Conservation (phyloP, 2,113 vertebrate genomes). For the Bostrychus sinensis region DNA sequence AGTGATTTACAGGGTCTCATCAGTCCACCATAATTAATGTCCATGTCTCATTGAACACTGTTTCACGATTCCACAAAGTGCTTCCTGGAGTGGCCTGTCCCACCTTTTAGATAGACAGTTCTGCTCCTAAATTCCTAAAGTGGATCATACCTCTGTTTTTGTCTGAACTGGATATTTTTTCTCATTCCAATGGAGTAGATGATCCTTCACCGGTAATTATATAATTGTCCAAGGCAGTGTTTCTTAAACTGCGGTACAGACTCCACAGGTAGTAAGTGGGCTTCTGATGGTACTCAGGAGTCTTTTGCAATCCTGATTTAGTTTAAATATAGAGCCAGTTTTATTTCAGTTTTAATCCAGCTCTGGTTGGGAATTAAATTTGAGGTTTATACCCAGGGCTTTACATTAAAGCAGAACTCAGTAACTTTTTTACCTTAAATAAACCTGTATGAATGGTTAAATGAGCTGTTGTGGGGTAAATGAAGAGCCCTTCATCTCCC, state of each 20-base stretch:
- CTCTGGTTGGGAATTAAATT: too few relatives aligned
- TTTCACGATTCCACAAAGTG: slow-evolving; percentile 69
- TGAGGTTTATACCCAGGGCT: too few relatives aligned
- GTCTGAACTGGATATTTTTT: neutral
- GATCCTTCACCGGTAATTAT: neutral
- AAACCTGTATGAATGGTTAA: too few relatives aligned
- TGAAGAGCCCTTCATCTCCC: too few relatives aligned
- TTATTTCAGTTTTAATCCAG: too few relatives aligned
- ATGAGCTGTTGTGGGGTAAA: too few relatives aligned
- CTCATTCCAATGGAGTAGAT: neutral
- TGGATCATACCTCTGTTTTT: slow-evolving; percentile 21
- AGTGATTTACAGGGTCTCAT: slow-evolving; percentile 64
- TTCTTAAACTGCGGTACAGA: neutral
- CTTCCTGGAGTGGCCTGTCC: slow-evolving; percentile 66
- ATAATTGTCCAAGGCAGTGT: neutral
- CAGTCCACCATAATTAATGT: slow-evolving; percentile 19
- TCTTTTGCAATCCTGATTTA: too few relatives aligned
- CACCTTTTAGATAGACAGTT: slow-evolving; percentile 22
- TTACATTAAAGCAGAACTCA: too few relatives aligned
- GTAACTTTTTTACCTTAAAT: too few relatives aligned
- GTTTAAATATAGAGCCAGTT: too few relatives aligned
- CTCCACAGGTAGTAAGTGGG: neutral
- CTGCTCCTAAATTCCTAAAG: slow-evolving; percentile 44
- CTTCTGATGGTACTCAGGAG: neutral
- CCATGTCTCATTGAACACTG: slow-evolving; percentile 41